A percentile compares a stretch with the other conserved stretches of the same genome.
Evolutionary conservation across 2,113 vertebrate species (phyloP).

Genomic region (Sapayoa aenigma): DNA sequence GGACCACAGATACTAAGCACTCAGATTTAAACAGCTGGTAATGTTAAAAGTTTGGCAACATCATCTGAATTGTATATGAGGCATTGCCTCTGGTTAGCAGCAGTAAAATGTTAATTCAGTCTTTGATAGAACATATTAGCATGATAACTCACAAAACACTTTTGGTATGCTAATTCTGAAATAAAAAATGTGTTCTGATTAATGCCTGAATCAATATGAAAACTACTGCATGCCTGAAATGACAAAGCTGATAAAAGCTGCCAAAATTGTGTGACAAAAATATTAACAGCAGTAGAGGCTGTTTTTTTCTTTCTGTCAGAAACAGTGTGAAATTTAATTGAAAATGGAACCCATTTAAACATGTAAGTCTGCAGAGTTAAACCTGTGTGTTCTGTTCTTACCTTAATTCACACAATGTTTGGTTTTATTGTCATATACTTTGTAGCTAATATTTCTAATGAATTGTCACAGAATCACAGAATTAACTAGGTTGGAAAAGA

Average conservation of each 20-base stretch:
- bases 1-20: neutral
- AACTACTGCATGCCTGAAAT: constrained; percentile 38
- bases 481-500: no score
- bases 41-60: constrained; percentile 37
- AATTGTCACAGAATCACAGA: neutral
- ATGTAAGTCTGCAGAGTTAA: neutral
- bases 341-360: constrained; percentile 3
- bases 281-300: neutral
- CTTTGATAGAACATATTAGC: constrained; percentile 69
- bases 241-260: constrained; percentile 55
- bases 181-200: constrained; percentile 55
- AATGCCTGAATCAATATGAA: constrained; percentile 63
- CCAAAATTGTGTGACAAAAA: constrained; percentile 1
- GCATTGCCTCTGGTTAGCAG: constrained; percentile 53
- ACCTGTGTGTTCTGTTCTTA: neutral
- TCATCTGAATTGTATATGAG: constrained; percentile 53
- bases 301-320: neutral
- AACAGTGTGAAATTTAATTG: constrained; percentile 28
- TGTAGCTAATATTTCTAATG: constrained; percentile 7
- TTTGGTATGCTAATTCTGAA: constrained; percentile 65
- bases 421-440: neutral
- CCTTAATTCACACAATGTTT: neutral
- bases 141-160: constrained; percentile 65
- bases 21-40: constrained; percentile 49
- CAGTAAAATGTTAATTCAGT: constrained; percentile 71